Percentiles rank a stretch among this genome's conserved stretches.
Evolutionary conservation across 2,113 vertebrate genomes (phyloP).

Genomic region (Psettodes erumei): DNA sequence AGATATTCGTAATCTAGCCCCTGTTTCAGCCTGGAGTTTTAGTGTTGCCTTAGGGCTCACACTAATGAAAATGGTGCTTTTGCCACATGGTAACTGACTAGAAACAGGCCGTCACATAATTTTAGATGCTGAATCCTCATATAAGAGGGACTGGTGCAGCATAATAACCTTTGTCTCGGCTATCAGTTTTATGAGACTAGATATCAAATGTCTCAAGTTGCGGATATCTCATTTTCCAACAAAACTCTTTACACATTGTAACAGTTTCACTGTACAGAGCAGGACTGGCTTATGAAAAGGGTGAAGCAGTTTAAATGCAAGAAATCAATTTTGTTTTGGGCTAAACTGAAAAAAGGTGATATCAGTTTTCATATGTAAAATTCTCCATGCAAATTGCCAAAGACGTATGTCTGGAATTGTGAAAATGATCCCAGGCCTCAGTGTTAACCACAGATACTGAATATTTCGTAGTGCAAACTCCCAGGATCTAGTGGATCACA

Average conservation of each 20-base stretch:
- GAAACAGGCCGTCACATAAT: slow-evolving; percentile 41
- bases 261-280: slow-evolving; percentile 10
- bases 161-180: slow-evolving; percentile 34
- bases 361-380: slow-evolving; percentile 43
- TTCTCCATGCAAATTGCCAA: slow-evolving; percentile 39
- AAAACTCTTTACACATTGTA: slow-evolving; percentile 45
- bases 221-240: slow-evolving; percentile 50
- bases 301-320: slow-evolving; percentile 37
- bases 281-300: slow-evolving; percentile 40
- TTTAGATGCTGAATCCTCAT: slow-evolving; percentile 32
- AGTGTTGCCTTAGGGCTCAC: slow-evolving; percentile 25
- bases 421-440: slow-evolving; percentile 17
- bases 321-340: slow-evolving; percentile 46
- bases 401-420: slow-evolving; percentile 16
- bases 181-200: slow-evolving; percentile 37
- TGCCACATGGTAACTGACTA: slow-evolving; percentile 41
- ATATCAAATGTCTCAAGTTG: slow-evolving; percentile 50
- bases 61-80: slow-evolving; percentile 51
- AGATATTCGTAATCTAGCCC: slow-evolving; percentile 45
- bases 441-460: not conserved
- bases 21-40: slow-evolving; percentile 43
- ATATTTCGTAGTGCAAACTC: slow-evolving; percentile 4
- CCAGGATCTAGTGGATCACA: not conserved
- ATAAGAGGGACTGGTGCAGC: slow-evolving; percentile 14
- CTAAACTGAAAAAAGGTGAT: slow-evolving; percentile 39